A percentile compares a stretch with the other conserved stretches of the same genome.
Evolutionary conservation across 2,113 vertebrate genomes (phyloP).

Genomic region (Motacilla tschutschensis): DNA sequence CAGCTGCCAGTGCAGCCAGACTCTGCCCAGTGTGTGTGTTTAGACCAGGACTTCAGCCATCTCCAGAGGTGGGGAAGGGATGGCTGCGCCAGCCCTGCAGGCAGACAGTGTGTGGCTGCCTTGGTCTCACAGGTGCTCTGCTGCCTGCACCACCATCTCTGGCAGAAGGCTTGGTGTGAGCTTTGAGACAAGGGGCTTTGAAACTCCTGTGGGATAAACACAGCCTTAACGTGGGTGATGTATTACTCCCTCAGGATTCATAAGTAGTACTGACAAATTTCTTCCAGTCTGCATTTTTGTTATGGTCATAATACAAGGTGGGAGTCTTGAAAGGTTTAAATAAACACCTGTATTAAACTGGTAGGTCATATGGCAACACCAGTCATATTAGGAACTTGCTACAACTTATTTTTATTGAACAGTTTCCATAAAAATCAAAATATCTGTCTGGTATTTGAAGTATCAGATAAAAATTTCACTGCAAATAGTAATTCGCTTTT

Average conservation of each 20-base stretch:
- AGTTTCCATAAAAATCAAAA: slow-evolving; percentile 24
- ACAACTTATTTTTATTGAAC: slow-evolving; percentile 32
- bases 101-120: rapidly evolving
- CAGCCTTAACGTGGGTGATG: neutral
- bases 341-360: slow-evolving; percentile 36
- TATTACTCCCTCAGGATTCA: slow-evolving; percentile 18
- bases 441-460: neutral
- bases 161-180: rapidly evolving
- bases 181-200: neutral
- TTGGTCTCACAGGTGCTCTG: rapidly evolving
- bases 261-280: slow-evolving; percentile 38
- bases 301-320: neutral
- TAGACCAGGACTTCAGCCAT: neutral
- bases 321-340: slow-evolving; percentile 38
- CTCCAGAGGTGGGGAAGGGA: rapidly evolving
- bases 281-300: slow-evolving; percentile 15
- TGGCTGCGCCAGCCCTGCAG: neutral
- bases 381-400: neutral
- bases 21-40: rapidly evolving
- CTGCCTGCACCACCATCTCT: too few relatives aligned
- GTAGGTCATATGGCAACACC: neutral
- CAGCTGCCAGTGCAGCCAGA: rapidly evolving
- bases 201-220: neutral
- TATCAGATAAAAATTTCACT: neutral
- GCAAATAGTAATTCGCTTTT: slow-evolving; percentile 4